Conservation (phyloP, 2,888 invertebrate species). For the Andrena bucephala region DNA sequence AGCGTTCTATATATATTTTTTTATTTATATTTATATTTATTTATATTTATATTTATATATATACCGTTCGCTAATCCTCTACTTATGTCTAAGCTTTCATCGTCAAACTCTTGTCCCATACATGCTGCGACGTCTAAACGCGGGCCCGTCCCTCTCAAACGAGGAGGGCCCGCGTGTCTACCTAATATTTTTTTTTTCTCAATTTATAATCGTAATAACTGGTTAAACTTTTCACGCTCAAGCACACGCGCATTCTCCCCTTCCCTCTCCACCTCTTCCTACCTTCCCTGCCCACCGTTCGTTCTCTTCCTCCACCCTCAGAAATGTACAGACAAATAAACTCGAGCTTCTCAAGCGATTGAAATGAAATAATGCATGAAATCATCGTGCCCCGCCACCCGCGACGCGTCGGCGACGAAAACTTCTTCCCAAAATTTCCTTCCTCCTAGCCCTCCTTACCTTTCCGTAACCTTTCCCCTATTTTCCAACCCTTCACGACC, state of each 20-base stretch:
- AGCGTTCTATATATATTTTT: conserved; percentile 82
- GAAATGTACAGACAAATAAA: conserved; percentile 74
- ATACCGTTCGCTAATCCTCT: conserved; percentile 78
- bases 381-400: conserved; percentile 50
- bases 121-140: conserved; percentile 64
- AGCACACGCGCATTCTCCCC: conserved; percentile 53
- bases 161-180: conserved; percentile 42
- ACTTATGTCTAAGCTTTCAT: conserved; percentile 79
- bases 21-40: conserved; percentile 70
- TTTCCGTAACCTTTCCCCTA: background rate
- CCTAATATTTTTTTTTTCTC: conserved; percentile 55
- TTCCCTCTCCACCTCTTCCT: conserved; percentile 32
- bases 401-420: conserved; percentile 45
- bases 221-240: conserved; percentile 65
- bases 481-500: background rate
- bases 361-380: conserved; percentile 77
- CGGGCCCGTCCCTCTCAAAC: conserved; percentile 39
- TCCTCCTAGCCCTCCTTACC: background rate
- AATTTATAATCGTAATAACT: conserved; percentile 70
- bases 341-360: conserved; percentile 66
- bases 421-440: background rate
- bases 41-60: conserved; percentile 76
- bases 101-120: conserved; percentile 71
- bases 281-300: conserved; percentile 37
- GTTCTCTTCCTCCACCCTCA: conserved; percentile 2